A percentile compares a stretch with the other conserved stretches of the same genome.
Conservation (phyloP, 2,888 invertebrate genomes). For the Tenodera sinensis region DNA sequence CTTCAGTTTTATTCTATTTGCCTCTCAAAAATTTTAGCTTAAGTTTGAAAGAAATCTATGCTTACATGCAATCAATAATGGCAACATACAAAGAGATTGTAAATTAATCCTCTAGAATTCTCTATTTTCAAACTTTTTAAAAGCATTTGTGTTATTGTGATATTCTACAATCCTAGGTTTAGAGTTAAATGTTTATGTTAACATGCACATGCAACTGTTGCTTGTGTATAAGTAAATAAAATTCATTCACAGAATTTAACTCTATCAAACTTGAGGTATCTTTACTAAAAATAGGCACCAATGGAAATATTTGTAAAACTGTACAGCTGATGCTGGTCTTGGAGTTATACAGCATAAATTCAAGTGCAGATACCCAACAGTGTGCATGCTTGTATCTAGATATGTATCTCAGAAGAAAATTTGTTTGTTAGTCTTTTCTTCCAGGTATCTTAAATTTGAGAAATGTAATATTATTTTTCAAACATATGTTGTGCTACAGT, state of each 20-base stretch:
- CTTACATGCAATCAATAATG: neutral
- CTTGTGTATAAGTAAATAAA: neutral
- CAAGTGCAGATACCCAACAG: neutral
- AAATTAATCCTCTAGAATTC: neutral
- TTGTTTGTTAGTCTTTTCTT: neutral
- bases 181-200: neutral
- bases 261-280: neutral
- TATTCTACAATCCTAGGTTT: neutral
- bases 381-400: neutral
- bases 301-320: neutral
- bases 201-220: neutral
- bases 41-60: neutral
- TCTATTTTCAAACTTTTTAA: neutral
- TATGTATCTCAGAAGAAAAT: too few species aligned
- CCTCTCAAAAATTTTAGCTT: neutral
- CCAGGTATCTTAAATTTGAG: neutral
- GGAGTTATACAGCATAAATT: neutral
- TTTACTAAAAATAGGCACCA: neutral
- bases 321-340: neutral
- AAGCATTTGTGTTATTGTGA: neutral
- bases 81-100: neutral
- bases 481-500: neutral
- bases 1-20: too few species aligned
- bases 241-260: neutral
- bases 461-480: neutral